These are phyloP conservation scores for Macrocentrus cingulum DNA, from an alignment of 1,140 invertebrate species.

Conservation along the genomic window DNA sequence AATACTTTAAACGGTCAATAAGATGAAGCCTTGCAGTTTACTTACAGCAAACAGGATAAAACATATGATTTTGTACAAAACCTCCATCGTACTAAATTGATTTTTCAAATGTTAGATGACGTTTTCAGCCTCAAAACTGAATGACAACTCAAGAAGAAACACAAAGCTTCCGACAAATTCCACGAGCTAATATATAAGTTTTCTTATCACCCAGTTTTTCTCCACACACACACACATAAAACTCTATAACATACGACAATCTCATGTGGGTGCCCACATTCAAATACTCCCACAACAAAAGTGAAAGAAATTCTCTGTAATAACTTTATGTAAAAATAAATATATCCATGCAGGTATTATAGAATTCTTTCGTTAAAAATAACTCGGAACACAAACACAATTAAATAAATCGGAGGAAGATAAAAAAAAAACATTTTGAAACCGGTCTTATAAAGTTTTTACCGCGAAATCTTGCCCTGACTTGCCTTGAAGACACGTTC, in stretches of 20 bases:
- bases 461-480: conserved; percentile 27
- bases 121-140: not conserved
- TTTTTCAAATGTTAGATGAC: not conserved
- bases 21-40: too few species aligned
- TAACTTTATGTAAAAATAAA: too few species aligned
- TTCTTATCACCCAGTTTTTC: not conserved
- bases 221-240: not conserved
- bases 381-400: not conserved
- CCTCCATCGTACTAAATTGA: not conserved
- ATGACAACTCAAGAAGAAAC: not conserved
- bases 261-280: conserved; percentile 26
- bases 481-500: conserved; percentile 34
- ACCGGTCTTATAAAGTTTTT: conserved; percentile 38
- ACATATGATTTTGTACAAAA: not conserved
- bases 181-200: conserved; percentile 8
- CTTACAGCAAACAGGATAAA: not conserved
- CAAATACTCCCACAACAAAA: not conserved
- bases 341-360: too few species aligned
- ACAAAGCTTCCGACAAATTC: not conserved
- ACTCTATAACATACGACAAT: not conserved
- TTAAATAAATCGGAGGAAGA: not conserved
- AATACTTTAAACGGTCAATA: too few species aligned
- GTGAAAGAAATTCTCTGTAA: conserved; percentile 7
- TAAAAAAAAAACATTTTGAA: conserved; percentile 25
- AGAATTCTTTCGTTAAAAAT: not conserved